Percentiles rank a stretch among this genome's conserved stretches.
These are phyloP conservation scores for Elmis aenea DNA, from an alignment of 2,888 invertebrate genomes.

Conservation along the genomic window DNA sequence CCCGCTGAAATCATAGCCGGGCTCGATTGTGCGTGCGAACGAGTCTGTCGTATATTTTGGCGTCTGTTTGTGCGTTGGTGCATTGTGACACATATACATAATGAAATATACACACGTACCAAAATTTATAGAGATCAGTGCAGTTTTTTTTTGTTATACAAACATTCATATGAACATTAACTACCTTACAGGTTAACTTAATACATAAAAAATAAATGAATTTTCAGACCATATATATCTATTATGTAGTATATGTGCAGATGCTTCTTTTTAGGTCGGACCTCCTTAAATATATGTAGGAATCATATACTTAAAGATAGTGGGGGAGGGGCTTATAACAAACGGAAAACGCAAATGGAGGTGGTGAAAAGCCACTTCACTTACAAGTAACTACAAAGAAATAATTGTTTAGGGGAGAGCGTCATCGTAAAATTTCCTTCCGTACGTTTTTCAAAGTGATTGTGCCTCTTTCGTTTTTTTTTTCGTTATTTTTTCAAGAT, in stretches of 20 bases:
- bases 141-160: constrained; percentile 32
- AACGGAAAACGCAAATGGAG: too few species aligned
- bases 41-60: constrained; percentile 1
- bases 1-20: not conserved
- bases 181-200: constrained; percentile 34
- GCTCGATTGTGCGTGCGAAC: too few species aligned
- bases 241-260: constrained; percentile 34
- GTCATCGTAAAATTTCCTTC: too few species aligned
- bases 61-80: constrained; percentile 39
- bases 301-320: not conserved
- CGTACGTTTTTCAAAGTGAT: too few species aligned
- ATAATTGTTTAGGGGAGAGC: too few species aligned
- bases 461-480: constrained; percentile 36
- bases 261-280: constrained; percentile 26
- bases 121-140: constrained; percentile 41
- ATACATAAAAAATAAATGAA: constrained; percentile 42
- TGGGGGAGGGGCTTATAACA: too few species aligned
- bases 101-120: constrained; percentile 37
- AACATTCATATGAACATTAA: constrained; percentile 42
- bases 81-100: constrained; percentile 38
- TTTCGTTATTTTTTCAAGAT: constrained; percentile 2
- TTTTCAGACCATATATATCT: constrained; percentile 30
- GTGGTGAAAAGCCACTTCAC: too few species aligned
- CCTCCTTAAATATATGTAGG: constrained; percentile 34
- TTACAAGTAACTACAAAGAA: too few species aligned